Evolutionary conservation across 1,140 invertebrate species (phyloP), one percentile per base, ranked within the genome.

Genomic region (Zaprionus vittiger): DNA sequence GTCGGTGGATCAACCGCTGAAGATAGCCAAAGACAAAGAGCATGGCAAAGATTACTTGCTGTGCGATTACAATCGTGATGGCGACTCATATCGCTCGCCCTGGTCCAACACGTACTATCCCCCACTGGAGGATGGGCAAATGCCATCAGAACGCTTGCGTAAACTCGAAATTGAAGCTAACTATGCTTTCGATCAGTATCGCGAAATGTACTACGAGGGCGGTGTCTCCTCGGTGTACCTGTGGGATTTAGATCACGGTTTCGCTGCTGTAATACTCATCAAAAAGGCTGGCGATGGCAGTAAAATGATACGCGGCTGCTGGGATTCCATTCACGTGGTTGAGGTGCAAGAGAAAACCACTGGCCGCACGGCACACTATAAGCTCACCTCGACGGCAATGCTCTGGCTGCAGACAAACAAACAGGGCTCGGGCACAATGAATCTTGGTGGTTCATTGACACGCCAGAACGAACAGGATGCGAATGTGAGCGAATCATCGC

Each of bases 51-150:
- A 99, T 93, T 99, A 99, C 94, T 94, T 99, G 62, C 94, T 99
- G 4, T 99, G 99, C 94, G 99, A 99, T 94, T 99, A 99, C 92
- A 99, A 99, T 93, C 95, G 99, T 92, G 99, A 99, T 94, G 99
- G 98, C 24, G 99, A 99, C 94, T 99, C 99, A 15, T 99, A 99
- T 93, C 96, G 99, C 79, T 99, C 99, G 38, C 99, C 99, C 9
- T 99, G 99, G 99, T 99, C 98, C 66, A 99, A 99, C 93, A 97
- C 96, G 1, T 99, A 99, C 90, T 98, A 99, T 93, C 99, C 99
- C 34, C 97, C 98, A 1, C 93, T 99, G 60, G 98, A 99, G 93
- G 99, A 99, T 95, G 99, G 98, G 5, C 98, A 98, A 15, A 97
- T 99, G 96, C 99, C 99, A 28, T 99, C 99, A 20, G 99, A 99